Percentiles rank a stretch among this genome's conserved stretches.
Evolutionary conservation across 2,113 vertebrate species (phyloP).

Genomic region (Alexandromys fortis): DNA sequence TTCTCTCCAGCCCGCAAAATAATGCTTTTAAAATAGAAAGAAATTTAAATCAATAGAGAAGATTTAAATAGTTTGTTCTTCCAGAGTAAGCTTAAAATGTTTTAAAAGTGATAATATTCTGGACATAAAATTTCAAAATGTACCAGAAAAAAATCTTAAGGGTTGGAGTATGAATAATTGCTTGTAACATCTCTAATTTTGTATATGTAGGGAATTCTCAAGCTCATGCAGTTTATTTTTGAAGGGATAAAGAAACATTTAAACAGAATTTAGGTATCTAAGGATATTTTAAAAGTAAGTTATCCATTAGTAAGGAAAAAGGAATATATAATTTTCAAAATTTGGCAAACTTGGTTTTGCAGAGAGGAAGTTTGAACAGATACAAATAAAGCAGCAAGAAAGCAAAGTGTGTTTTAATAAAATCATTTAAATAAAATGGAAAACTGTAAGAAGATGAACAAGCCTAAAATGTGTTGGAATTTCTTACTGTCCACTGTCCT

Average conservation of each 20-base stretch:
- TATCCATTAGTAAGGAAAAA: slow-evolving; percentile 28
- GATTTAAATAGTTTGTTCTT: slow-evolving; percentile 5
- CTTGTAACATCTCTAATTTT: slow-evolving; percentile 60
- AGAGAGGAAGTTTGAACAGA: not conserved
- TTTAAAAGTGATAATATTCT: slow-evolving; percentile 61
- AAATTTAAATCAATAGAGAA: slow-evolving; percentile 18
- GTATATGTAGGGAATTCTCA: slow-evolving; percentile 42
- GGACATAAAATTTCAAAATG: slow-evolving; percentile 38
- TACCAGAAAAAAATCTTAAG: slow-evolving; percentile 56
- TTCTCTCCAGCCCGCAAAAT: not conserved
- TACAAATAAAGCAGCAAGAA: not conserved
- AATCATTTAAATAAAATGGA: slow-evolving; percentile 7
- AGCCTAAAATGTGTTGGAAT: not conserved
- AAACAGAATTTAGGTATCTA: slow-evolving; percentile 47
- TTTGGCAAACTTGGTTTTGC: not conserved
- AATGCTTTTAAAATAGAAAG: not conserved
- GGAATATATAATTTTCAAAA: slow-evolving; percentile 10
- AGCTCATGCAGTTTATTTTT: slow-evolving; percentile 56
- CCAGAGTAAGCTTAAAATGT: slow-evolving; percentile 12
- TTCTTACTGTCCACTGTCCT: not conserved
- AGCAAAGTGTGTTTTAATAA: not conserved
- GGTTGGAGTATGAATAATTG: slow-evolving; percentile 22
- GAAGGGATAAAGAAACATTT: slow-evolving; percentile 39
- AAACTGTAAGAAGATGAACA: slow-evolving; percentile 9
- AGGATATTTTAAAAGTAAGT: slow-evolving; percentile 45